These are phyloP conservation scores for Apis laboriosa DNA, from an alignment of 1,140 invertebrate genomes.

Conservation along the genomic window DNA sequence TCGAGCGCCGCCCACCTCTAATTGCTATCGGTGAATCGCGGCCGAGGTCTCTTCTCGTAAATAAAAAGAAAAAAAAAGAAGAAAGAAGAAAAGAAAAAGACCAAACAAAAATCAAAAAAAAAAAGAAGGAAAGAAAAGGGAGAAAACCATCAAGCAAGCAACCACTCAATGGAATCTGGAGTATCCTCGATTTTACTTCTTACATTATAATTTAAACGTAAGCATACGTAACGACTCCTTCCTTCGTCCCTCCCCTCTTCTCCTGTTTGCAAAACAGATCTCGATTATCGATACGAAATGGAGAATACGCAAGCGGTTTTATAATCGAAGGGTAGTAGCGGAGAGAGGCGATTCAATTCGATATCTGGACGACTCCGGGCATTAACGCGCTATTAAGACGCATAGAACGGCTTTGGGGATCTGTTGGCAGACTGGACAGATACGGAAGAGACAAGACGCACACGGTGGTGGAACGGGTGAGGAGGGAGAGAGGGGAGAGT, in stretches of 20 bases:
- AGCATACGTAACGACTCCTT: not conserved
- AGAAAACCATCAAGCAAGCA: not conserved
- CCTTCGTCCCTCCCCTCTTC: no score
- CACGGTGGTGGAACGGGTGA: not conserved
- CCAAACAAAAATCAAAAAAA: not conserved
- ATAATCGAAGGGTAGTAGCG: not conserved
- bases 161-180: not conserved
- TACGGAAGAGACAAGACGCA: not conserved
- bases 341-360: not conserved
- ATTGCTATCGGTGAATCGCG: slow-evolving; percentile 33
- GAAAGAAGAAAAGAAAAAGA: no score
- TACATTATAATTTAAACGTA: slow-evolving; percentile 8
- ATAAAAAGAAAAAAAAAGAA: not conserved
- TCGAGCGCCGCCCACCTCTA: slow-evolving; percentile 16
- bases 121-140: not conserved
- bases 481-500: not conserved
- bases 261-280: not conserved
- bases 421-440: not conserved
- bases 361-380: slow-evolving; percentile 9
- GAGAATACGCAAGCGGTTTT: not conserved
- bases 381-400: slow-evolving; percentile 39
- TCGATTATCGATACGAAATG: not conserved
- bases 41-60: not conserved
- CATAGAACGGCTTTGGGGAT: slow-evolving; percentile 12
- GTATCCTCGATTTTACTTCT: slow-evolving; percentile 3